A percentile compares a stretch with the other conserved stretches of the same genome.
These are phyloP conservation scores for Octomys mimax DNA, from an alignment of 2,797 vertebrate genomes.

Conservation along the genomic window DNA sequence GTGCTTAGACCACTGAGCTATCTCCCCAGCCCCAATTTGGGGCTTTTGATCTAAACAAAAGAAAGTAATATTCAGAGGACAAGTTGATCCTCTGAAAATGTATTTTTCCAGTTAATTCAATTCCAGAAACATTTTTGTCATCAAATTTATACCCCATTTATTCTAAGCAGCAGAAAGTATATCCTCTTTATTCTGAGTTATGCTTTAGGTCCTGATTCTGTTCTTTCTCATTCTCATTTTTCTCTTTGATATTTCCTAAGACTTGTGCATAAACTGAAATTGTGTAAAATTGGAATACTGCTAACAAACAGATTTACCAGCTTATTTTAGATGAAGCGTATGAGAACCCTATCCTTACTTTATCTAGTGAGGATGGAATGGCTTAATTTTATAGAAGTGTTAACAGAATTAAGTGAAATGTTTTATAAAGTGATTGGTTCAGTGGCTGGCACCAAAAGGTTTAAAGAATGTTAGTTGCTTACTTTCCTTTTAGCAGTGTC, in stretches of 20 bases:
- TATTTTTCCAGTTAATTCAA: conserved; percentile 69
- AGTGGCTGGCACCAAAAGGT: neutral
- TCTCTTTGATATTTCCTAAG: conserved; percentile 59
- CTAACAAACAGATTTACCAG: conserved; percentile 50
- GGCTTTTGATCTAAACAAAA: conserved; percentile 71
- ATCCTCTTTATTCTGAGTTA: conserved; percentile 32
- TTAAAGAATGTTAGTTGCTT: neutral
- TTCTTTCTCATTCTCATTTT: conserved; percentile 42
- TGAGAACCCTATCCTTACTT: neutral
- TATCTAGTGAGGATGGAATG: neutral
- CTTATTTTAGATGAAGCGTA: neutral
- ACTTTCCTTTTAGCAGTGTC: neutral
- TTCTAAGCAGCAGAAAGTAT: conserved; percentile 52
- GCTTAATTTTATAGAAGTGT: neutral
- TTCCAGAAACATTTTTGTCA: conserved; percentile 66
- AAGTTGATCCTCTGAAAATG: conserved; percentile 61
- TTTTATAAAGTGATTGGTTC: conserved; percentile 50
- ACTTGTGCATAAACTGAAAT: conserved; percentile 48
- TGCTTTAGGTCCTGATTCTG: conserved; percentile 46
- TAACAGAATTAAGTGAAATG: neutral
- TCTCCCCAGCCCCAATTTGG: neutral
- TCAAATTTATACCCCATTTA: conserved; percentile 65
- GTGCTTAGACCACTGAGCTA: no score
- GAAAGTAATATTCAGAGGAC: conserved; percentile 19
- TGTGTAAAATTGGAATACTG: neutral